Base-by-base conservation (phyloP, 2,113 vertebrate species). In the Oncorhynchus masou region DNA sequence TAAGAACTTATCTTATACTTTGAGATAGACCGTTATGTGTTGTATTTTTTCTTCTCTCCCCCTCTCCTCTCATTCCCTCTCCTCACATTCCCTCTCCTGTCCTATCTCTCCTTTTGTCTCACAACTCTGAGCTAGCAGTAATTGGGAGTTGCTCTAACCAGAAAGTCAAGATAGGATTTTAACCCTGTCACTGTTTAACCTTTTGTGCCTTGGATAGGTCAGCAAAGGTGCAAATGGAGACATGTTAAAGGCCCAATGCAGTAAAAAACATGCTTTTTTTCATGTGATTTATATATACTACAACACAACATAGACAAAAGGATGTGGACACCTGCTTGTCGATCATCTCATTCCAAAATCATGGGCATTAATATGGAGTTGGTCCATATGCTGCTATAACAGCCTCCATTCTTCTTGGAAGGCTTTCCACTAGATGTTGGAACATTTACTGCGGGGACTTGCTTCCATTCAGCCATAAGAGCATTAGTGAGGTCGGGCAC, bases 1-100 rank as follows among this genome's bases (percentile, higher is more conserved):
- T 97, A 97, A 98, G 95, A 95, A 96, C 93, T 96, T 97, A 96
- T 98, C 96, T 98, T 92, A 91, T 92, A 92, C 96, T 96, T 90
- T 76, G 90, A 94, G 92, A 94, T 93, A 96, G 95, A 97, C 95
- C 96, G 96, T 97, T 97, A 96, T 95, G 95, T 95, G 88, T 94
- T 93, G 92, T 90, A 94, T 94, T 96, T 96, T 96, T 94, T 95
- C 92, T 92, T 85, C 81, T 78, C 82, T 80, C 77, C 80, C 73
- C 79, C 74, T 82, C 83, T 84, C 78, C 78, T 22, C 73, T 54
- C 72, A n/a, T 60, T 74, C 74, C 39, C 69, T 31, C 25, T 31
- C 54, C 49, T 82, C 16, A 77, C 39, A 67, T 81, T 86, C 84
- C 74, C 81, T 76, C 66, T 27, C 81, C 24, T 12, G 62, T 34